Evolutionary conservation across 92 coral and sea anemone species (phyloP).

Genomic region (Heteractis magnifica): DNA sequence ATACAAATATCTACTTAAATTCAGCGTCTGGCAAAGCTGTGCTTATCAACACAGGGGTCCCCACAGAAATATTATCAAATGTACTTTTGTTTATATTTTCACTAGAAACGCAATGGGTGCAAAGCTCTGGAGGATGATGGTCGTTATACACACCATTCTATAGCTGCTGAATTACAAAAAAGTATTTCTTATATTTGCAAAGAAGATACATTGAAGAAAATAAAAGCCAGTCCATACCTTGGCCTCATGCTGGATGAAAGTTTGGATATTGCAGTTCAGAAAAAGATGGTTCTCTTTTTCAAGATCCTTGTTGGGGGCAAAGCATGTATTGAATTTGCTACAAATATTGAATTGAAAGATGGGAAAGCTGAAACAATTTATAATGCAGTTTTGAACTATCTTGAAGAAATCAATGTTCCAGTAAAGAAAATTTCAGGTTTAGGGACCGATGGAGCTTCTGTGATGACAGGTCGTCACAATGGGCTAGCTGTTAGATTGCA

Average conservation of each 20-base stretch:
- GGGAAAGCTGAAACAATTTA: slow-evolving; percentile 49
- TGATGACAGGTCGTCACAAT: slow-evolving; percentile 46
- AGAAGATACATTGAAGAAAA: slow-evolving; percentile 41
- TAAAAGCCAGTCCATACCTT: slow-evolving; percentile 35
- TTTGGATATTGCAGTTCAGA: slow-evolving; percentile 52
- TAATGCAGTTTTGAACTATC: slow-evolving; percentile 37
- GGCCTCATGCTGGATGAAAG: slow-evolving; percentile 50
- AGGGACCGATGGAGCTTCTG: slow-evolving; percentile 56
- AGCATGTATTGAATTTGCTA: slow-evolving; percentile 3
- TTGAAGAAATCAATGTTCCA: slow-evolving; percentile 35
- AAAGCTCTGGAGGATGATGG: slow-evolving; percentile 36
- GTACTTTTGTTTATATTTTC: not conserved
- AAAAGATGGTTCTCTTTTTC: slow-evolving; percentile 27
- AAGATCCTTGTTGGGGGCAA: slow-evolving; percentile 37
- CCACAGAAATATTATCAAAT: too few relatives aligned
- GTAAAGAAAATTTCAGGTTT: slow-evolving; percentile 54
- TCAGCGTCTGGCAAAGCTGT: too few relatives aligned
- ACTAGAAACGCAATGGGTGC: slow-evolving; percentile 33
- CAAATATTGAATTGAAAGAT: slow-evolving; percentile 42
- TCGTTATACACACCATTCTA: slow-evolving; percentile 38
- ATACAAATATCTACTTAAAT: too few relatives aligned
- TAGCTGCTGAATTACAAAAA: slow-evolving; percentile 32
- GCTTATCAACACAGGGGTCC: too few relatives aligned
- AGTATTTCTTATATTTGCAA: slow-evolving; percentile 40
- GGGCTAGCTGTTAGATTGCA: slow-evolving; percentile 39